A percentile compares a stretch with the other conserved stretches of the same genome.
These are phyloP conservation scores for Menura novaehollandiae DNA, from an alignment of 2,113 vertebrate species.

Conservation along the genomic window DNA sequence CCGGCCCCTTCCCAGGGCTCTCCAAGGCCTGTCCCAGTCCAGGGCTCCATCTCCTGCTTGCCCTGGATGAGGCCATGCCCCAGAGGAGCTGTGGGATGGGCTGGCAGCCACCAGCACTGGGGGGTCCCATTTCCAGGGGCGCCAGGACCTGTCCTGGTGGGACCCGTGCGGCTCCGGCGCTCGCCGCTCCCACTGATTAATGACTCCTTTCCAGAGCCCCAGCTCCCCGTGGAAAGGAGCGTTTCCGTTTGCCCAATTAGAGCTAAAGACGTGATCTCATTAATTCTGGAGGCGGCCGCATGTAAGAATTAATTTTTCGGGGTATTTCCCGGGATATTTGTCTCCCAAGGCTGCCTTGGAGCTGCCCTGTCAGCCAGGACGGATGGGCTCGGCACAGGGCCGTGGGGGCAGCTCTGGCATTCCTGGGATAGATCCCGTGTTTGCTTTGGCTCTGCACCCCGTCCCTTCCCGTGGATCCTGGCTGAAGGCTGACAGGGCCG, in stretches of 20 bases:
- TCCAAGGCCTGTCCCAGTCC: fast-evolving
- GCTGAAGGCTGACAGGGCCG: conserved; percentile 29
- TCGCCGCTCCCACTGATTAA: neutral
- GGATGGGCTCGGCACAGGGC: neutral
- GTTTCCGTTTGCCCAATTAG: conserved; percentile 24
- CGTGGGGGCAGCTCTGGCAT: neutral
- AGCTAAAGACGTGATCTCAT: conserved; percentile 1
- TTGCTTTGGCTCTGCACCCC: conserved; percentile 52
- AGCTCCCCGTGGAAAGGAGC: neutral
- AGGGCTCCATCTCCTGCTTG: neutral
- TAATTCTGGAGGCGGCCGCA: conserved; percentile 22
- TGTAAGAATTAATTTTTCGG: neutral
- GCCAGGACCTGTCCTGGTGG: fast-evolving
- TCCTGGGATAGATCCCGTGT: conserved; percentile 1
- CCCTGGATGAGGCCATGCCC: neutral
- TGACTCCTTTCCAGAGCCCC: neutral
- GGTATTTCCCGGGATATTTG: neutral
- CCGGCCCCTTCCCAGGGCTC: neutral
- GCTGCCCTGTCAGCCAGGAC: conserved; percentile 26
- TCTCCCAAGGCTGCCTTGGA: conserved; percentile 18
- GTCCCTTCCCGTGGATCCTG: neutral
- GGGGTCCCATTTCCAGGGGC: neutral
- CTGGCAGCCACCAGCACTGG: neutral
- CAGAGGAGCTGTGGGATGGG: fast-evolving
- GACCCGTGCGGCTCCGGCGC: fast-evolving